Evolutionary conservation across 2,888 invertebrate genomes (phyloP).

Genomic region (Crocallis elinguaria): DNA sequence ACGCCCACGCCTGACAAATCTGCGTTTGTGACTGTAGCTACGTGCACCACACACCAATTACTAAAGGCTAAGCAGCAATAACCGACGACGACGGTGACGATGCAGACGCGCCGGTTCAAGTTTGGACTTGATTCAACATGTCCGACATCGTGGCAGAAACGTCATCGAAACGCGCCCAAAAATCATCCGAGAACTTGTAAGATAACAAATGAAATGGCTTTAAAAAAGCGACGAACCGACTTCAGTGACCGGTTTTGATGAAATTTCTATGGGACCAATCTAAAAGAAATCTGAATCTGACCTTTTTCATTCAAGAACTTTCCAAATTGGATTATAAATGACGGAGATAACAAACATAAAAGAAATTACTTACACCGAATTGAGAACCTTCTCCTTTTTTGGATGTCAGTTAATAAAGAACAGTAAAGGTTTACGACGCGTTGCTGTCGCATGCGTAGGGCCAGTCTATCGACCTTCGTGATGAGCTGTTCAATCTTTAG

Average conservation of each 20-base stretch:
- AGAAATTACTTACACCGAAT: no score
- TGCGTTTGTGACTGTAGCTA: constrained; percentile 61
- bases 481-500: constrained; percentile 22
- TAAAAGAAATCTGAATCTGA: no score
- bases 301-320: no score
- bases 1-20: constrained; percentile 81
- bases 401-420: no score
- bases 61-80: constrained; percentile 17
- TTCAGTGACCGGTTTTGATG: no score
- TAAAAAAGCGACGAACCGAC: no score
- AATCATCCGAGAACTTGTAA: constrained; percentile 7
- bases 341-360: no score
- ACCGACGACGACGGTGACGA: no score
- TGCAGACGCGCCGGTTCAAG: constrained; percentile 67
- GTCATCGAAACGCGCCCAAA: constrained; percentile 24
- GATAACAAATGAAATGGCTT: no score
- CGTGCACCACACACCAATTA: constrained; percentile 42
- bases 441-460: constrained; percentile 44
- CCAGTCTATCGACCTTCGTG: constrained; percentile 46
- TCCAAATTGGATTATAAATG: no score
- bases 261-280: no score
- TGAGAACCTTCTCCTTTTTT: no score
- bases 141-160: constrained; percentile 21
- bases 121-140: constrained; percentile 64
- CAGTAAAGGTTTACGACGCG: constrained; percentile 31